Evolutionary conservation across 2,888 invertebrate species (phyloP), one percentile per base, ranked within the genome.

Genomic region (Hydroisotoma schaefferi): DNA sequence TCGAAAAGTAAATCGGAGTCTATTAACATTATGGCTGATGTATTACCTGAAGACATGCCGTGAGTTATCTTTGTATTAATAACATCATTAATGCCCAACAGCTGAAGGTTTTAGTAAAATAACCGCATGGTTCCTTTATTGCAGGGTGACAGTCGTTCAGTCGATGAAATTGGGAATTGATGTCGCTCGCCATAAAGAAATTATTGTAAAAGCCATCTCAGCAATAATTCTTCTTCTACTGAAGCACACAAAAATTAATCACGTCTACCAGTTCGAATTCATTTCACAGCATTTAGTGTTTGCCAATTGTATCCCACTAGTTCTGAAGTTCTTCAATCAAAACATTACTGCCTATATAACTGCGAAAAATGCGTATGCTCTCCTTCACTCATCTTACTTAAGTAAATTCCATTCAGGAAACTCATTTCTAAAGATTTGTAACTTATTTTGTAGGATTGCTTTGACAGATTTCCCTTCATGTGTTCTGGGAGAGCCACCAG

Each of bases 261-360:
- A 99, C 80, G 84, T 98, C 48, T 99, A 97, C 78, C 99, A 99
- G 80, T 99, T 98, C 81, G 99, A 99, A 79, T 98, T 93, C 76
- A 93, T 98, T 87, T 93, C 94, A 1, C 97, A 99, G 78, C 97
- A 99, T 80, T 81, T 99, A 71, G 95, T 99, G 10, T 98, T 98
- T 80, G 98, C 98, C 61, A 99, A 99, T 77, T 99, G 98, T 76
- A 95, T 99, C 78, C 99, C 99, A 0, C 80, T 99, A 64, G 93
- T 99, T 22, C 81, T 99, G 56, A 99, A 99, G 77, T 99, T 99
- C 80, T 92, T 99, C 77, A 99, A 99, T 79, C 94, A 98, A 81
- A 93, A 99, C 55, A 93, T 99, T 73, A 95, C 98, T 0, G 99
- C 99, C 81, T 79, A 83, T 5, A 75, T 79, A n/a, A 60, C 71